phyloP scores from a whole-genome alignment of 2,797 vertebrate genomes.

The Diplodus sargus region DNA sequence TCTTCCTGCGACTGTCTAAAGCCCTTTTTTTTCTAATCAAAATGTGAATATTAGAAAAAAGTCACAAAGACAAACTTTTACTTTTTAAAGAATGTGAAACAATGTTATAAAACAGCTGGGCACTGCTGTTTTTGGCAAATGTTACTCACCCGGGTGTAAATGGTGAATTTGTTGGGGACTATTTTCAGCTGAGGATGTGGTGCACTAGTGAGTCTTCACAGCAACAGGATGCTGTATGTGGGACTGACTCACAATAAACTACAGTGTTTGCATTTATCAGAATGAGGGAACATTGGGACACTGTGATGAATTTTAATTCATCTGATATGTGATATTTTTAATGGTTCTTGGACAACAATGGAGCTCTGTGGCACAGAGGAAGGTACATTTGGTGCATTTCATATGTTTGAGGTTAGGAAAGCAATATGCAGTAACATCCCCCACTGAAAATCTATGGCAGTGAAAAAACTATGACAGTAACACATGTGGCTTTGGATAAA shows the following conservation, averaged over 20 bases:
- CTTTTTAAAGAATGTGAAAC: background rate
- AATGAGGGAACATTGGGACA: background rate
- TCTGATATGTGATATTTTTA: no score
- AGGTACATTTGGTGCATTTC: background rate
- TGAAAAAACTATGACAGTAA: no score
- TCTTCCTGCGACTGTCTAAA: background rate
- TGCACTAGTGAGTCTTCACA: background rate
- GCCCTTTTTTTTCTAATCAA: background rate
- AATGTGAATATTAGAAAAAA: slow-evolving; percentile 13
- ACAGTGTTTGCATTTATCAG: background rate
- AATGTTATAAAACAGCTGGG: background rate
- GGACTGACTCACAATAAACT: slow-evolving; percentile 3
- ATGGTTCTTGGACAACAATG: background rate
- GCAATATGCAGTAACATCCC: background rate
- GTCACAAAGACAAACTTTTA: background rate
- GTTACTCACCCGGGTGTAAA: background rate
- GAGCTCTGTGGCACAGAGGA: background rate
- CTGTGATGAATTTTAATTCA: background rate
- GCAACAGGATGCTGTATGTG: background rate
- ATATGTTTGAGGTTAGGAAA: background rate
- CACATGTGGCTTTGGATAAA: no score
- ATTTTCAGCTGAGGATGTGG: background rate
- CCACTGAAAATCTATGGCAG: no score
- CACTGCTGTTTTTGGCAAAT: background rate
- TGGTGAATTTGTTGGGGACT: background rate